Base-by-base conservation (phyloP, 2,888 invertebrate genomes). In the Chloroclystis v-ata region DNA sequence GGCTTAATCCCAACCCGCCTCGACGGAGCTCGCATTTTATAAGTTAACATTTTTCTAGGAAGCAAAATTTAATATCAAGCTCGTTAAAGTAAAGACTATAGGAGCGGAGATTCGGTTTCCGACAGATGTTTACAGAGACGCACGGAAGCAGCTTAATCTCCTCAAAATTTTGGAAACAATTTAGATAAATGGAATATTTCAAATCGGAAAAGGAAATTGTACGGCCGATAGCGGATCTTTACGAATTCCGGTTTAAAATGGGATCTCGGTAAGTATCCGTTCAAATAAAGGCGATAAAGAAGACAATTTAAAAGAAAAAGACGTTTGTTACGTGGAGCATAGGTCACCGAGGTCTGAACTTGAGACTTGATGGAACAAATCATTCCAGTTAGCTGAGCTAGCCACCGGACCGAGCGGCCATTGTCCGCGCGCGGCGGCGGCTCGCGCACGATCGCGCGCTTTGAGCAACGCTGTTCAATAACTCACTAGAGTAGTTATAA, bases 281-380 rank as follows among this genome's bases (percentile, higher is more conserved):
- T 41, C 47, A 51, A 55, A 53, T 48, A 48, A 53, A 44, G 38
- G 35, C 42, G 32, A 41, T 28, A 28, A 45, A 43, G 46, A 38
- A 53, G 51, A 55, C 49, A 51, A 50, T 52, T 53, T 48, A 44
- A 24, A 35, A 51, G 47, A 38, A 47, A 53, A 50, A 54, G 49
- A 38, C 49, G 28, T 41, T 37, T 28, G 7, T n/a, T n/a, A n/a
- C n/a, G n/a, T n/a, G n/a, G n/a, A n/a, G n/a, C n/a, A n/a, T n/a
- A n/a, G n/a, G n/a, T n/a, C n/a, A n/a, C n/a, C n/a, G n/a, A n/a
- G n/a, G 29, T 29, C 12, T 29, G 29, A 29, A 29, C 8, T 29
- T 29, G 12, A 12, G 30, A 30, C 12, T 30, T 30, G 13, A 13
- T 13, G 30, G 13, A 13, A 13, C 12, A 30, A 24, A 6, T 30